A percentile compares a stretch with the other conserved stretches of the same genome.
Conservation (phyloP, 2,888 invertebrate genomes). For the Trisateles emortualis region DNA sequence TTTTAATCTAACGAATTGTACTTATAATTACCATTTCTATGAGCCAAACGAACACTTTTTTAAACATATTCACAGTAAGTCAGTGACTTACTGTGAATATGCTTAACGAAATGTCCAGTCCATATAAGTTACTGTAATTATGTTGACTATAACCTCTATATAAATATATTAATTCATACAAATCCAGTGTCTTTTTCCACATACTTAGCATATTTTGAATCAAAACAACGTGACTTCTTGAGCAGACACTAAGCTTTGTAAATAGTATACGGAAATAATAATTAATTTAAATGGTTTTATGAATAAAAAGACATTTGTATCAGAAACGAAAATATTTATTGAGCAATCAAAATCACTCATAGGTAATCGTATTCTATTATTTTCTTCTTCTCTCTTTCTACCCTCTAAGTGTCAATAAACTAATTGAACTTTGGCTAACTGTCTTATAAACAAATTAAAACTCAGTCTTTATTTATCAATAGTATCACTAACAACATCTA, state of each 20-base stretch:
- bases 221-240: background rate
- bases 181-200: background rate
- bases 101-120: background rate
- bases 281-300: background rate
- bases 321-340: no score
- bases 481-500: no score
- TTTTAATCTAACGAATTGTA: background rate
- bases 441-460: no score
- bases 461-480: no score
- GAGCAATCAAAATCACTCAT: no score
- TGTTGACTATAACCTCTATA: background rate
- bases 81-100: no score
- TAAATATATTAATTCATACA: background rate
- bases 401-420: no score
- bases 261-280: background rate
- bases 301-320: background rate
- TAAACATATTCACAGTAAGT: background rate
- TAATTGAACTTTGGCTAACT: no score
- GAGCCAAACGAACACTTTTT: background rate
- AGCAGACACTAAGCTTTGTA: background rate
- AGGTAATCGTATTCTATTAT: no score
- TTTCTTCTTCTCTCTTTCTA: no score
- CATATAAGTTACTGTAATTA: background rate
- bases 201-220: background rate
- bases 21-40: background rate